phyloP scores from a whole-genome alignment of 2,797 vertebrate species.

The Anguilla anguilla region DNA sequence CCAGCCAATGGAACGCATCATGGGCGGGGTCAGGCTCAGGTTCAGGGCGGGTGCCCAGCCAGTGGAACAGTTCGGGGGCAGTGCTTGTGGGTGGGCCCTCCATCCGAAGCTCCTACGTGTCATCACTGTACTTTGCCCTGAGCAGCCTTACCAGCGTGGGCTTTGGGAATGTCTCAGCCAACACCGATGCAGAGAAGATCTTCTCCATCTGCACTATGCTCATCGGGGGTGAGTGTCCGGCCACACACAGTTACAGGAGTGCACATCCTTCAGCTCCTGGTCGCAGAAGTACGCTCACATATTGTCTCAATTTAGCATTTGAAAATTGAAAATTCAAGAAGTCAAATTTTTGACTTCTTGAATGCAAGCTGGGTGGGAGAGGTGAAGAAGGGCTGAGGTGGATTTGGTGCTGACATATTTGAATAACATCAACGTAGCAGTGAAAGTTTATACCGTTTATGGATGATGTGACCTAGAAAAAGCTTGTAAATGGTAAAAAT shows the following conservation, averaged over 20 bases:
- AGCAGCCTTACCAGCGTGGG: slow-evolving; percentile 76
- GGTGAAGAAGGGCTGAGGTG: no score
- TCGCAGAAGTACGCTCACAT: not conserved
- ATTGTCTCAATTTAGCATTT: not conserved
- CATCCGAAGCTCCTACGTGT: slow-evolving; percentile 70
- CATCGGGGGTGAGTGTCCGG: slow-evolving; percentile 65
- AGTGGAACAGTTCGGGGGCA: slow-evolving; percentile 25
- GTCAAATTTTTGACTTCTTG: no score
- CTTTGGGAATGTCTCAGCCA: slow-evolving; percentile 75
- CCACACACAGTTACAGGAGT: not conserved
- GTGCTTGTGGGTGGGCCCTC: slow-evolving; percentile 67
- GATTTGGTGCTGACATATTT: not conserved
- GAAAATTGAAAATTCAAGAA: no score
- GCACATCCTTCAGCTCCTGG: not conserved
- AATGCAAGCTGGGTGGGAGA: no score
- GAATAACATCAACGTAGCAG: not conserved
- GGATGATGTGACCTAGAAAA: not conserved
- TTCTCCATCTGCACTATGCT: slow-evolving; percentile 77
- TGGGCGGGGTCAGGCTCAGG: slow-evolving; percentile 28
- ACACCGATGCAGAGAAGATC: slow-evolving; percentile 74
- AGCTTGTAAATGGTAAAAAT: not conserved
- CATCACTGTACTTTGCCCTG: slow-evolving; percentile 74
- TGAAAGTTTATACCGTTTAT: not conserved
- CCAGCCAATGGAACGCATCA: slow-evolving; percentile 65
- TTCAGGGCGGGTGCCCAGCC: slow-evolving; percentile 16